phyloP scores from a whole-genome alignment of 2,113 vertebrate species.

The Hystrix cristata region DNA sequence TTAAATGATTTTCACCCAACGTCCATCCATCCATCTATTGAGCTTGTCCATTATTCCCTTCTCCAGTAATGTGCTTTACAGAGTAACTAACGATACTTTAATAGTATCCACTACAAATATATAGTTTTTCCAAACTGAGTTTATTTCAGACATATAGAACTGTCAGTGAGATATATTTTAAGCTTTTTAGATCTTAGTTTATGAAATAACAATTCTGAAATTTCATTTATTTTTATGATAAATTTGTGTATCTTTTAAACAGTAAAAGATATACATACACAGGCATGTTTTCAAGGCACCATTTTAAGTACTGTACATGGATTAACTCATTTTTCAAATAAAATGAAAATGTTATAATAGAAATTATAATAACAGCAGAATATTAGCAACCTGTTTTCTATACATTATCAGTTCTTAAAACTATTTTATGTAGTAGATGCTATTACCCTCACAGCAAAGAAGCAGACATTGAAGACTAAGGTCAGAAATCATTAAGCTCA shows the following conservation, averaged over 20 bases:
- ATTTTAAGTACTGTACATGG: background rate
- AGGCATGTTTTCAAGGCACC: background rate
- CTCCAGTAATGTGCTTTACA: background rate
- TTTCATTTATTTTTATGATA: background rate
- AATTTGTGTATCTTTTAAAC: background rate
- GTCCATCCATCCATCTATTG: background rate
- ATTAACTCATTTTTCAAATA: conserved; percentile 8
- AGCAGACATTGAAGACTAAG: background rate
- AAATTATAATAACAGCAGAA: background rate
- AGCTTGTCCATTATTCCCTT: background rate
- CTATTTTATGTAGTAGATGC: background rate
- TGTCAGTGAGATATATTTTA: background rate
- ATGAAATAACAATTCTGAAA: background rate
- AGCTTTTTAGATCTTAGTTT: background rate
- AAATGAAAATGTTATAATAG: background rate
- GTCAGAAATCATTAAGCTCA: background rate
- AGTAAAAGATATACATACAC: background rate
- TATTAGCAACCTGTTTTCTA: background rate
- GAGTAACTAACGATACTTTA: conserved; percentile 10
- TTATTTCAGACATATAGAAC: conserved; percentile 24
- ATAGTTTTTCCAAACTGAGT: background rate
- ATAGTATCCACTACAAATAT: background rate
- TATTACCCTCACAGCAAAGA: background rate
- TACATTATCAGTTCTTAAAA: conserved; percentile 9
- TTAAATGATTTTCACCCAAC: background rate